Conservation (phyloP, 2,888 invertebrate genomes). For the Pogonocherus hispidulus region DNA sequence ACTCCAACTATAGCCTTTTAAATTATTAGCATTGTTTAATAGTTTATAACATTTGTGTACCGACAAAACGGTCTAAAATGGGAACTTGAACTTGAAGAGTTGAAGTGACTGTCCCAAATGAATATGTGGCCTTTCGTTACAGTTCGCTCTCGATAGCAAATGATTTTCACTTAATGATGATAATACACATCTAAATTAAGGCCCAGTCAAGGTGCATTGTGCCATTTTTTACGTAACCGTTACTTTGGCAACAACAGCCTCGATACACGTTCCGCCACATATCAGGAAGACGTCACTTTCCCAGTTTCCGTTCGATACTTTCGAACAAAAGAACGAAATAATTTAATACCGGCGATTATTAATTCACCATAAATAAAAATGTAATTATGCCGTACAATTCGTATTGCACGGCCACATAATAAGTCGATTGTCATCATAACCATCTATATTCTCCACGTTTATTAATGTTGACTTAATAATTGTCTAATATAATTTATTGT, state of each 20-base stretch:
- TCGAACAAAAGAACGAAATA: constrained; percentile 40
- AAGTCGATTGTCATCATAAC: too few species aligned
- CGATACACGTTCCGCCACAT: constrained; percentile 25
- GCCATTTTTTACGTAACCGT: constrained; percentile 22
- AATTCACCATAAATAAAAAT: constrained; percentile 14
- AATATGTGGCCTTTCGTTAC: too few species aligned
- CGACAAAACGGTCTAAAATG: too few species aligned
- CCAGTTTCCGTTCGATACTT: constrained; percentile 43
- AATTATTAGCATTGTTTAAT: too few species aligned
- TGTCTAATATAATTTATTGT: too few species aligned
- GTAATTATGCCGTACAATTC: neutral
- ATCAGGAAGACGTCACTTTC: constrained; percentile 46
- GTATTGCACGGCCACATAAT: too few species aligned
- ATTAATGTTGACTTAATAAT: too few species aligned
- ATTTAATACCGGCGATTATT: constrained; percentile 19
- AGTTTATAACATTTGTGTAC: too few species aligned
- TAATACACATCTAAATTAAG: neutral
- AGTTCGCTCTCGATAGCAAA: neutral
- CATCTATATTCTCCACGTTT: too few species aligned
- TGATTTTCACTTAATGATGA: neutral
- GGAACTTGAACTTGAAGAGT: too few species aligned
- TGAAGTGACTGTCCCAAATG: too few species aligned
- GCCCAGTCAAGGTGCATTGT: constrained; percentile 5
- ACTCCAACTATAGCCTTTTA: too few species aligned
- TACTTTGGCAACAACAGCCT: constrained; percentile 21